A percentile compares a stretch with the other conserved stretches of the same genome.
Evolutionary conservation across 2,888 invertebrate species (phyloP).

Genomic region (Parasteatoda lunata): DNA sequence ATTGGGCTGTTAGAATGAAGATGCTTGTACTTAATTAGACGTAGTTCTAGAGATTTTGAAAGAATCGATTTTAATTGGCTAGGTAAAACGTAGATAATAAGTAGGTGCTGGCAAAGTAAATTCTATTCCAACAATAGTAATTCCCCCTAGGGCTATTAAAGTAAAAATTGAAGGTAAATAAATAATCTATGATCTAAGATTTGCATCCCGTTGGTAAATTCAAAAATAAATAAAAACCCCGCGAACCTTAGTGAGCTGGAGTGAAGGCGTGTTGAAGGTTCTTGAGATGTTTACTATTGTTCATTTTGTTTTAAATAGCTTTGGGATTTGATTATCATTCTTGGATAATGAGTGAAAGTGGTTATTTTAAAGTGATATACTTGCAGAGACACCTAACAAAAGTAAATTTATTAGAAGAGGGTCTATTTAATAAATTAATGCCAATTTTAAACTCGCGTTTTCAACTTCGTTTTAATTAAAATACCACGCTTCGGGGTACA

Average conservation of each 20-base stretch:
- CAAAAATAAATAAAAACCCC: constrained; percentile 38
- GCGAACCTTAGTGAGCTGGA: constrained; percentile 30
- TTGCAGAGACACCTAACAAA: background rate
- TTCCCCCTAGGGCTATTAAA: constrained; percentile 31
- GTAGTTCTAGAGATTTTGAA: background rate
- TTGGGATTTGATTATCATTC: constrained; percentile 13
- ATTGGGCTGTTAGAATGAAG: constrained; percentile 15
- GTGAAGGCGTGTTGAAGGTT: constrained; percentile 13
- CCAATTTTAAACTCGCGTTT: background rate
- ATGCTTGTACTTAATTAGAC: constrained; percentile 48
- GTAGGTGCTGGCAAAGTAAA: constrained; percentile 1
- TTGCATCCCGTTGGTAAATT: constrained; percentile 36
- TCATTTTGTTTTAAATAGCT: constrained; percentile 24
- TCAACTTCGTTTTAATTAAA: background rate
- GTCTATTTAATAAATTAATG: background rate
- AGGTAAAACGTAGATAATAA: constrained; percentile 11
- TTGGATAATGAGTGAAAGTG: background rate
- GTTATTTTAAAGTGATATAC: constrained; percentile 6
- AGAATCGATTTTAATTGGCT: constrained; percentile 55
- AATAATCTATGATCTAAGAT: constrained; percentile 26
- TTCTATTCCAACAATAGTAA: constrained; percentile 11
- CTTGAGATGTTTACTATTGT: constrained; percentile 19
- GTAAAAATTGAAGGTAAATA: constrained; percentile 53
- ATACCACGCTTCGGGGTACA: too few relatives aligned
- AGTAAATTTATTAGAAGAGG: background rate